phyloP scores from a whole-genome alignment of 2,113 vertebrate genomes.

The Sinocyclocheilus grahami region DNA sequence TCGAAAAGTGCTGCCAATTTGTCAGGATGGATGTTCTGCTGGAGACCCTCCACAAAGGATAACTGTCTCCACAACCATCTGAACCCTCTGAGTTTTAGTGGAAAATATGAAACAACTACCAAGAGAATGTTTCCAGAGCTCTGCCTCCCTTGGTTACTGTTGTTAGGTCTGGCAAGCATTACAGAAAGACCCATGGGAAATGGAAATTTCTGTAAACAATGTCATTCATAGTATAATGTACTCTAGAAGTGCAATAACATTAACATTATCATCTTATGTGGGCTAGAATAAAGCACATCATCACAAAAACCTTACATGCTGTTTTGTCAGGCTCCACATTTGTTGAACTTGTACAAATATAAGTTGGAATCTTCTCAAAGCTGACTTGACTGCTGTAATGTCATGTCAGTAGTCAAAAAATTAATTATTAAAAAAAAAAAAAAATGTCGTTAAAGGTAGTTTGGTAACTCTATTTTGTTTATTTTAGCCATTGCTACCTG shows the following conservation, averaged over 20 bases:
- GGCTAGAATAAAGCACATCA: neutral
- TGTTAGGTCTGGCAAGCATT: neutral
- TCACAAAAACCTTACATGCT: neutral
- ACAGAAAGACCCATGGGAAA: neutral
- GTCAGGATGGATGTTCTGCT: slow-evolving; percentile 1
- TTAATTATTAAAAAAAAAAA: too few relatives aligned
- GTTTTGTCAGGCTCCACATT: neutral
- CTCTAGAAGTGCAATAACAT: neutral
- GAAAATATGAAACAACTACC: neutral
- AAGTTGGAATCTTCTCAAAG: too few relatives aligned
- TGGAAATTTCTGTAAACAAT: neutral
- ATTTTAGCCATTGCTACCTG: too few relatives aligned
- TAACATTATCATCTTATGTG: neutral
- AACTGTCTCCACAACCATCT: neutral
- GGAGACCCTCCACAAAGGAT: neutral
- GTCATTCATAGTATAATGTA: neutral
- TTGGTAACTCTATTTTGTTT: too few relatives aligned
- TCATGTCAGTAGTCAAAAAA: neutral
- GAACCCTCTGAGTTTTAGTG: neutral
- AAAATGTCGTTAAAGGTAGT: too few relatives aligned
- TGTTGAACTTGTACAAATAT: neutral
- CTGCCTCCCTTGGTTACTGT: neutral
- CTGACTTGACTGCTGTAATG: neutral
- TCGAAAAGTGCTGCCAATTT: neutral
- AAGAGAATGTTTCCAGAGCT: neutral